Evolutionary conservation across 2,888 invertebrate genomes (phyloP).

Genomic region (Drosophila diplacantha): DNA sequence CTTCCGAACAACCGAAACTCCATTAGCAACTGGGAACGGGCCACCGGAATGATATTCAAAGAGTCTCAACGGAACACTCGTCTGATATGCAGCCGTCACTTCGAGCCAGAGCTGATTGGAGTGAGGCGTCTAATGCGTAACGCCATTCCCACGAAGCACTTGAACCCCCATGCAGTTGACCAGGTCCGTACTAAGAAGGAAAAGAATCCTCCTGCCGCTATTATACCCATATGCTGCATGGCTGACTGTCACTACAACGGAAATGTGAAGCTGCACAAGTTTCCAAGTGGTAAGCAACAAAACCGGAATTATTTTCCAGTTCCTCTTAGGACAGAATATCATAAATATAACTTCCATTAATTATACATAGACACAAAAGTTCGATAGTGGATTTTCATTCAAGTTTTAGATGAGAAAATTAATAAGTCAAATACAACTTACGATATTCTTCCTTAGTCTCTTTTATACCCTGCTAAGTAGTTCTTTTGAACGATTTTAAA

Average conservation of each 20-base stretch:
- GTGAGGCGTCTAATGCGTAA: slow-evolving; percentile 69
- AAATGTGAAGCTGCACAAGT: slow-evolving; percentile 49
- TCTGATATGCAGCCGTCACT: slow-evolving; percentile 61
- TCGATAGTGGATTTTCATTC: too few relatives aligned
- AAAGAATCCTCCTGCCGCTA: background rate
- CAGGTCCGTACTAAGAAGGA: background rate
- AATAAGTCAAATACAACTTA: too few relatives aligned
- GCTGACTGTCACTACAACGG: slow-evolving; percentile 41
- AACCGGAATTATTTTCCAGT: background rate
- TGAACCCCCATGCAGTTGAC: slow-evolving; percentile 46
- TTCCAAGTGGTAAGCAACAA: slow-evolving; percentile 57
- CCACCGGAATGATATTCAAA: slow-evolving; percentile 61
- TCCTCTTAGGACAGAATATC: too few relatives aligned
- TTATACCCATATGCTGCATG: slow-evolving; percentile 52
- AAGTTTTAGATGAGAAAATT: too few relatives aligned
- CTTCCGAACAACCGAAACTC: slow-evolving; percentile 57
- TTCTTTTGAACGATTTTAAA: background rate
- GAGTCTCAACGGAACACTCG: slow-evolving; percentile 63
- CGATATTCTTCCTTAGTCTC: too few relatives aligned
- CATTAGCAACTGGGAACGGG: slow-evolving; percentile 58
- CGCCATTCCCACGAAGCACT: slow-evolving; percentile 68
- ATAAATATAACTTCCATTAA: too few relatives aligned
- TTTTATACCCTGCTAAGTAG: too few relatives aligned
- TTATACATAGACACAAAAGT: too few relatives aligned
- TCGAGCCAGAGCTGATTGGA: slow-evolving; percentile 62